Percentiles rank a stretch among this genome's conserved stretches.
Conservation (phyloP, 1,140 invertebrate genomes). For the Latrodectus geometricus region DNA sequence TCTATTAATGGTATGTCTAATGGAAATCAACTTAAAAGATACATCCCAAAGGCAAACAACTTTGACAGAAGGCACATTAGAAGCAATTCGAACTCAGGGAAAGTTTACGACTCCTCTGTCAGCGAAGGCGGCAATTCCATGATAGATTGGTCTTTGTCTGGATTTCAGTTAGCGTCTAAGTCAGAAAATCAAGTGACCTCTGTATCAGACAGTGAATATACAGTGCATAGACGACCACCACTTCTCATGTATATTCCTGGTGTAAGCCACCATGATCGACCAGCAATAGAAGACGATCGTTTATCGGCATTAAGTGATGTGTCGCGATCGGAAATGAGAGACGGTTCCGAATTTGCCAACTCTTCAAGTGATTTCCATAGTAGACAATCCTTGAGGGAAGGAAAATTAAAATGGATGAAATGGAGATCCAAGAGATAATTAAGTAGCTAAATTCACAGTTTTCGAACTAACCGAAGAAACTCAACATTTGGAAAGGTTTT, state of each 20-base stretch:
- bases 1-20: neutral
- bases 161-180: constrained; percentile 40
- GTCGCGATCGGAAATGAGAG: constrained; percentile 32
- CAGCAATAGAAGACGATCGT: constrained; percentile 48
- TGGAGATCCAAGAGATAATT: constrained; percentile 31
- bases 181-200: constrained; percentile 35
- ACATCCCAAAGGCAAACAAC: neutral
- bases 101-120: neutral
- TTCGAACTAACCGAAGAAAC: no score
- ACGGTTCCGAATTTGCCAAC: neutral
- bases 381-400: constrained; percentile 49
- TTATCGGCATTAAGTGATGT: constrained; percentile 38
- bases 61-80: constrained; percentile 5
- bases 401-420: constrained; percentile 54
- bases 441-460: neutral
- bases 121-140: constrained; percentile 14
- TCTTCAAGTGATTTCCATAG: constrained; percentile 15
- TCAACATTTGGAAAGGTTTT: no score
- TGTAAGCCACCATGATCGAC: constrained; percentile 46
- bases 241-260: constrained; percentile 57
- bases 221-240: constrained; percentile 46
- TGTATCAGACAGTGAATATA: constrained; percentile 58
- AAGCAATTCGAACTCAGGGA: neutral
- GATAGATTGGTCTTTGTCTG: constrained; percentile 48
- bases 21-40: neutral